Evolutionary conservation across 2,797 vertebrate species (phyloP).

Genomic region (Hypotaenidia okinawae): DNA sequence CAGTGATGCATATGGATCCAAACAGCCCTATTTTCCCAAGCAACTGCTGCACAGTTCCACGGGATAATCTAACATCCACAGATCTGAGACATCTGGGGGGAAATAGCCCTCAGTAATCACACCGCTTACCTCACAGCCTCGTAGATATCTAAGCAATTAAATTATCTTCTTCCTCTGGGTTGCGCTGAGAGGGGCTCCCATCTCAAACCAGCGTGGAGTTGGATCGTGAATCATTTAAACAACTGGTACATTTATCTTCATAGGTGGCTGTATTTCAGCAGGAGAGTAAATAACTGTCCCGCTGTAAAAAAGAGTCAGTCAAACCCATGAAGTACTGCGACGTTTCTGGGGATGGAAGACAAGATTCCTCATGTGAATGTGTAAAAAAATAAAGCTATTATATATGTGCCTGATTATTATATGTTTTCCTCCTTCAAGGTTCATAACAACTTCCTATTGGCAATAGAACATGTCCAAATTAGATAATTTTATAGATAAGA

Average conservation of each 20-base stretch:
- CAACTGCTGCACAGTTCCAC: not conserved
- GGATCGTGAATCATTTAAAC: not conserved
- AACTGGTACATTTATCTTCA: slow-evolving; percentile 31
- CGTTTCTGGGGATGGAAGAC: slow-evolving; percentile 5
- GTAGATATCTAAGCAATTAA: not conserved
- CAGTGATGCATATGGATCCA: accelerated
- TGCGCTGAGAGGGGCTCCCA: slow-evolving; percentile 1
- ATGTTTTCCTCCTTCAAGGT: not conserved
- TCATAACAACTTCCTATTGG: not conserved
- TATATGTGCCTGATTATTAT: not conserved
- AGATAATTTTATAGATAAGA: slow-evolving; percentile 34
- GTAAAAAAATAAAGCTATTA: not conserved
- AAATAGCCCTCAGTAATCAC: not conserved
- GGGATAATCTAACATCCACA: not conserved
- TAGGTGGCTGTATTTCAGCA: slow-evolving; percentile 22
- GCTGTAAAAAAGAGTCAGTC: not conserved
- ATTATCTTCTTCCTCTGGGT: not conserved
- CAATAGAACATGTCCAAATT: slow-evolving; percentile 18
- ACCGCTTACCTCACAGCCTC: not conserved
- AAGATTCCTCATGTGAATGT: not conserved
- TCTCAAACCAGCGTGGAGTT: not conserved
- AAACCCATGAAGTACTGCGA: not conserved
- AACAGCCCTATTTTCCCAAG: not conserved
- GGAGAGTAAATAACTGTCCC: slow-evolving; percentile 46
- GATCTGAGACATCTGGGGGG: not conserved